Percentiles rank a stretch among this genome's conserved stretches.
Evolutionary conservation across 2,113 vertebrate genomes (phyloP).

Genomic region (Bos javanicus): DNA sequence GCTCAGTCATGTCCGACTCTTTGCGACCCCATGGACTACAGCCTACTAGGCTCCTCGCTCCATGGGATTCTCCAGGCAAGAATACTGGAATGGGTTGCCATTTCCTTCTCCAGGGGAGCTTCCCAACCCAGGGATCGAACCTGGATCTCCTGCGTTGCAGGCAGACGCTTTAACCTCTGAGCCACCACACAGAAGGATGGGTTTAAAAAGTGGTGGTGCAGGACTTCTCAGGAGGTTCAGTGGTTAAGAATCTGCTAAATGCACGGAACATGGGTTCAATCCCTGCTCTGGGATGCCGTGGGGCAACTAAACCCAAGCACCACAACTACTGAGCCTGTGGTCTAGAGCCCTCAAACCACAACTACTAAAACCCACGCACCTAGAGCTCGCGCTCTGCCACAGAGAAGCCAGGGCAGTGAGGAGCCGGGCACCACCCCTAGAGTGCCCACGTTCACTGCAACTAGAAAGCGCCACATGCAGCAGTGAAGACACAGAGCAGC

Average conservation of each 20-base stretch:
- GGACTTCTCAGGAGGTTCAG: background rate
- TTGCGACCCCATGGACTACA: accelerated
- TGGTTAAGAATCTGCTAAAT: background rate
- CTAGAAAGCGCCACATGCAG: background rate
- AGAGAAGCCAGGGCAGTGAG: background rate
- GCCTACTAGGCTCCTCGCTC: no score
- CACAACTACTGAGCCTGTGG: background rate
- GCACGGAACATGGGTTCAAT: background rate
- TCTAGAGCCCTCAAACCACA: background rate
- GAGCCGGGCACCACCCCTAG: background rate
- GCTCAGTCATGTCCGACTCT: no score
- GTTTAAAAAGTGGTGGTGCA: background rate
- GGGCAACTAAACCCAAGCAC: background rate
- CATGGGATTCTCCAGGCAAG: no score
- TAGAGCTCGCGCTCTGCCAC: background rate
- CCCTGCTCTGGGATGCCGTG: background rate
- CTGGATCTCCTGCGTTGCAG: accelerated
- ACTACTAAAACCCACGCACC: background rate
- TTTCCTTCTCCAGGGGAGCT: no score
- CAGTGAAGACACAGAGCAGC: background rate
- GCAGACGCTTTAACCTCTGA: no score
- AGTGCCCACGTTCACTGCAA: background rate
- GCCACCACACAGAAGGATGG: background rate
- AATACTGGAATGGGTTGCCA: no score
- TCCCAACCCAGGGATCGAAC: no score